These are phyloP conservation scores for Coregonus suidteri DNA, from an alignment of 2,797 vertebrate genomes.

Conservation along the genomic window DNA sequence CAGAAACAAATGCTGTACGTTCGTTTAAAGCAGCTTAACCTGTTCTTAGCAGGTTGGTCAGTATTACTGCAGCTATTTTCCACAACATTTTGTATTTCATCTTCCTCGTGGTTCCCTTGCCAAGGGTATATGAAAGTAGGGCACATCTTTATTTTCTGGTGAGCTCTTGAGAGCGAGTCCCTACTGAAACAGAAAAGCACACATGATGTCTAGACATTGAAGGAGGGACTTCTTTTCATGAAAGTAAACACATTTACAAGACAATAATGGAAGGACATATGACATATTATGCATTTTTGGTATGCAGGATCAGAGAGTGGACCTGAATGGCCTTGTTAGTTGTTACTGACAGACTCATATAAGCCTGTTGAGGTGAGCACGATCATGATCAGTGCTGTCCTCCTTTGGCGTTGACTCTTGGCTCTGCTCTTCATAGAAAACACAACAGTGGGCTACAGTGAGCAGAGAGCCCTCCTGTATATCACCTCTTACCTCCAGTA, in stretches of 20 bases:
- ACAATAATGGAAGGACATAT: too few relatives aligned
- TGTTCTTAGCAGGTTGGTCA: conserved; percentile 43
- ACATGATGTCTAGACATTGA: neutral
- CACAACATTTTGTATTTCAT: conserved; percentile 26
- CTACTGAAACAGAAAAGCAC: conserved; percentile 13
- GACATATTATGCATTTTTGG: too few relatives aligned
- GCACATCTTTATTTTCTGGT: conserved; percentile 34
- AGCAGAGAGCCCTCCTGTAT: neutral
- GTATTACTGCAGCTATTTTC: conserved; percentile 28
- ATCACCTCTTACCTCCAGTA: neutral
- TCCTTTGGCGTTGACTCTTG: neutral
- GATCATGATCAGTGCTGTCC: neutral
- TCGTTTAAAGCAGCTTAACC: conserved; percentile 13
- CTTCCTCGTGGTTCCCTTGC: conserved; percentile 32
- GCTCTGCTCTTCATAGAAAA: neutral
- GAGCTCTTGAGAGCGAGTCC: conserved; percentile 49
- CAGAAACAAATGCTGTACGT: neutral
- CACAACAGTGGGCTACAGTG: neutral
- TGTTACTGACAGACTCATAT: neutral
- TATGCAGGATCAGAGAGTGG: too few relatives aligned
- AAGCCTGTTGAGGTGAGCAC: neutral
- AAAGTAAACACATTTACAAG: too few relatives aligned
- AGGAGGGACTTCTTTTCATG: too few relatives aligned
- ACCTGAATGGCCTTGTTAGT: neutral
- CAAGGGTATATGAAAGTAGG: conserved; percentile 36